Percentiles rank a stretch among this genome's conserved stretches.
phyloP scores from a whole-genome alignment of 2,113 vertebrate species.

The Salvator merianae region DNA sequence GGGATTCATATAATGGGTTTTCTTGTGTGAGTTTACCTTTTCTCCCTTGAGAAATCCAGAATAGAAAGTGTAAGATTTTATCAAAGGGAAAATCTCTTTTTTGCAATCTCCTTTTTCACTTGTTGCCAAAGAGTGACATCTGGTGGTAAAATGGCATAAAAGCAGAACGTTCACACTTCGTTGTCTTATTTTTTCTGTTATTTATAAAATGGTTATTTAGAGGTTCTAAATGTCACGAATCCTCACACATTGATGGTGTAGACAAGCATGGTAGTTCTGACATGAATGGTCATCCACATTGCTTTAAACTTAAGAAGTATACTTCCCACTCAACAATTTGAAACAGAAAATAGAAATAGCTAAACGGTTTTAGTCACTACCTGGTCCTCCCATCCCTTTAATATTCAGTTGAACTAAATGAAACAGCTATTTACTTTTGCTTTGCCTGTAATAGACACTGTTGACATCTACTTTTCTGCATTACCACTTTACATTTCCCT shows the following conservation, averaged over 20 bases:
- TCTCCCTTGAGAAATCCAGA: neutral
- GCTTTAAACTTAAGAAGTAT: too few species aligned
- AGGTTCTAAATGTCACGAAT: too few species aligned
- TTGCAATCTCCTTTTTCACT: neutral
- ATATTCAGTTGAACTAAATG: neutral
- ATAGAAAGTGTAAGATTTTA: rapidly evolving
- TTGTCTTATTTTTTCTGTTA: neutral
- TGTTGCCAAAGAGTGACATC: slow-evolving; percentile 63
- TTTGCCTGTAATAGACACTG: neutral
- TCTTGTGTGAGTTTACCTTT: neutral
- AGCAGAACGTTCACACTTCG: neutral
- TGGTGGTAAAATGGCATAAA: slow-evolving; percentile 41
- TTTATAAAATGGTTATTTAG: neutral
- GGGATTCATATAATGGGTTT: neutral
- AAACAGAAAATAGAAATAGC: too few species aligned
- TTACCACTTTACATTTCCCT: too few species aligned
- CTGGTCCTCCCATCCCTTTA: neutral
- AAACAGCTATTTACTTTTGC: neutral
- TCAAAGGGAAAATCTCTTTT: neutral
- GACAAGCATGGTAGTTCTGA: too few species aligned
- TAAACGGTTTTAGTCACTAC: neutral
- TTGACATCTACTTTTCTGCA: neutral
- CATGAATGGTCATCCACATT: too few species aligned
- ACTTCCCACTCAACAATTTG: too few species aligned
- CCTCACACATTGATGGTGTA: too few species aligned